Base-by-base conservation (phyloP, 2,888 invertebrate species). In the Drosophila demipolita region DNA sequence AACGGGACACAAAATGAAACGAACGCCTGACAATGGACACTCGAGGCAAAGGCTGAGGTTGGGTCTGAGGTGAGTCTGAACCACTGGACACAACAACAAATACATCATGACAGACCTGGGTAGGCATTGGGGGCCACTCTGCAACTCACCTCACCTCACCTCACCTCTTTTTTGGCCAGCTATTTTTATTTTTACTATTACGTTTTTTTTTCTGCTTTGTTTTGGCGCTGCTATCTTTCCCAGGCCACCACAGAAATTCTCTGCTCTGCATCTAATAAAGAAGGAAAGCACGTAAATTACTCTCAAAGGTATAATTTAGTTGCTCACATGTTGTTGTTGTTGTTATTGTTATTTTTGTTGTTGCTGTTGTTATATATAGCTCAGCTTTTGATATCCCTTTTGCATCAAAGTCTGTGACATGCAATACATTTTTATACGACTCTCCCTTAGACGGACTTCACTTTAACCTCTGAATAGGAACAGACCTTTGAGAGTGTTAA, bases 271-370 rank as follows among this genome's bases (percentile, higher is more conserved):
- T 80, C 78, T 84, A 90, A 90, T 87, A 84, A 90, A 81, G 86
- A 80, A 82, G 77, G 78, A 87, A 87, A 87, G 88, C 79, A 87
- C 80, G 82, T 87, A 91, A 91, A 91, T 91, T 90, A 91, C 90
- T 86, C 91, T 91, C 91, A 70, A 66, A 76, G 91, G 91, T 83
- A 90, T 91, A 90, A 91, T 90, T 90, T 90, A 73, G 90, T 80
- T 83, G 77, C 85, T 79, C 74, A 69, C 72, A 86, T 80, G 63
- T 58, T 72, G 58, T 66, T 68, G 49, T 52, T 76, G 48, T 38
- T 67, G n/a, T 48, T 65, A 57, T 38, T 63, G 29, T 68, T 50
- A 33, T 9, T 17, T n/a, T 5, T 38, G 38, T 17, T 38, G 38
- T 38, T 38, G 17, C 0, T 40, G 40, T 5, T 4, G 35, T 35